These are phyloP conservation scores for Numenius phaeopus DNA, from an alignment of 2,797 vertebrate species.

Conservation along the genomic window DNA sequence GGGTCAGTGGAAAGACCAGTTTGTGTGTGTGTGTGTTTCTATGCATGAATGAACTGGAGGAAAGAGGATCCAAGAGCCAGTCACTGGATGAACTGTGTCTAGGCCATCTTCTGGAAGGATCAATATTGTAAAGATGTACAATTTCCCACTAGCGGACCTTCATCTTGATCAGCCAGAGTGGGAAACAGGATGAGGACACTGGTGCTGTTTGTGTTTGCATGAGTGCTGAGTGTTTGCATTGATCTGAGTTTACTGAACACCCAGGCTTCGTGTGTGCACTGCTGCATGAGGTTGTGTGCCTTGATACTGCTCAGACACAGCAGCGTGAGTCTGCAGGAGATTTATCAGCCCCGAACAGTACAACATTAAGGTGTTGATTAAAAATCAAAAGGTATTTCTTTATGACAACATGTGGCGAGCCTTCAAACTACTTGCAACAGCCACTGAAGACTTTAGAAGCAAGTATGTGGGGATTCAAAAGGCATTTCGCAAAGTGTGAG, in stretches of 20 bases:
- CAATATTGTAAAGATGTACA: background rate
- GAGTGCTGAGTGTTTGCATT: too few species aligned
- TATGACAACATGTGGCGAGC: background rate
- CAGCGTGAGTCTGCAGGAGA: background rate
- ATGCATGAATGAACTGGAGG: background rate
- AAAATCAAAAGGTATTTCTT: background rate
- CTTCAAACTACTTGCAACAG: background rate
- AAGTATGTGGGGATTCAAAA: background rate
- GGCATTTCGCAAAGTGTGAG: background rate
- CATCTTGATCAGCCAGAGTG: background rate
- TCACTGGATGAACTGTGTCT: background rate
- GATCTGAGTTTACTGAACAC: background rate
- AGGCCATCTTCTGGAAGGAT: background rate
- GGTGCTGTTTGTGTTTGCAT: background rate
- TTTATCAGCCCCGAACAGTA: background rate
- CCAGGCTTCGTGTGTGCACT: fast-evolving
- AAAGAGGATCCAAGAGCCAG: background rate
- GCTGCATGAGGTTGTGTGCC: background rate
- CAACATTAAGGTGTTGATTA: background rate
- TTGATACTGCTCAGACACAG: fast-evolving
- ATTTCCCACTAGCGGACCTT: background rate
- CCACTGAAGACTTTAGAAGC: background rate
- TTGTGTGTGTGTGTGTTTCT: background rate
- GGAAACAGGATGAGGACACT: background rate
- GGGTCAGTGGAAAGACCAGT: background rate